phyloP scores from a whole-genome alignment of 1,140 invertebrate genomes.

The Pentalonia nigronervosa region DNA sequence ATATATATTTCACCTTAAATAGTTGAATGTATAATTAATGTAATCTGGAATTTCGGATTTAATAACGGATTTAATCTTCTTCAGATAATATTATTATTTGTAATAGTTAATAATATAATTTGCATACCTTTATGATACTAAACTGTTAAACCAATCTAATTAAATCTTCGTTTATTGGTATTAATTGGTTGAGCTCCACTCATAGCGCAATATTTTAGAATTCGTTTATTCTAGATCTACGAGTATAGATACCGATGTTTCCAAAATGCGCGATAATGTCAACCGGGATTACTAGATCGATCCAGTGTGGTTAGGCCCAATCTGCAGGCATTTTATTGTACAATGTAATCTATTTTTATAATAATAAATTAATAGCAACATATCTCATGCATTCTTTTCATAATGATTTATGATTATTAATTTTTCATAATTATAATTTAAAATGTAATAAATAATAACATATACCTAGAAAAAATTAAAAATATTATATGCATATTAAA shows the following conservation, averaged over 20 bases:
- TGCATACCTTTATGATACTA: background rate
- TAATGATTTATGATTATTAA: background rate
- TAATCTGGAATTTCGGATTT: background rate
- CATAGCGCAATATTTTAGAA: background rate
- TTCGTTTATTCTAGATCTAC: too few species aligned
- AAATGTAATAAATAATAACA: too few species aligned
- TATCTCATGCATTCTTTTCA: too few species aligned
- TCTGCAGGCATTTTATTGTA: background rate
- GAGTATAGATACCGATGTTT: background rate
- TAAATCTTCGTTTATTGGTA: background rate
- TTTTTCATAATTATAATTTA: too few species aligned
- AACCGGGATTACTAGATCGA: background rate
- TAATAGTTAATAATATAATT: background rate
- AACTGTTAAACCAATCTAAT: background rate
- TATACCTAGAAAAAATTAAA: too few species aligned
- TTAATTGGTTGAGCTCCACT: background rate
- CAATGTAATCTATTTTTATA: background rate
- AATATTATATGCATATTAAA: too few species aligned
- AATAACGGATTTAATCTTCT: background rate
- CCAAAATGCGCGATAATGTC: background rate
- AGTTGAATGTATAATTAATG: background rate
- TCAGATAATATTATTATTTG: background rate
- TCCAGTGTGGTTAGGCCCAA: background rate
- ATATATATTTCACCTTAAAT: background rate
- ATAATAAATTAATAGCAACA: background rate